Conservation (phyloP, 1,140 invertebrate genomes). For the Teleogryllus occipitalis region DNA sequence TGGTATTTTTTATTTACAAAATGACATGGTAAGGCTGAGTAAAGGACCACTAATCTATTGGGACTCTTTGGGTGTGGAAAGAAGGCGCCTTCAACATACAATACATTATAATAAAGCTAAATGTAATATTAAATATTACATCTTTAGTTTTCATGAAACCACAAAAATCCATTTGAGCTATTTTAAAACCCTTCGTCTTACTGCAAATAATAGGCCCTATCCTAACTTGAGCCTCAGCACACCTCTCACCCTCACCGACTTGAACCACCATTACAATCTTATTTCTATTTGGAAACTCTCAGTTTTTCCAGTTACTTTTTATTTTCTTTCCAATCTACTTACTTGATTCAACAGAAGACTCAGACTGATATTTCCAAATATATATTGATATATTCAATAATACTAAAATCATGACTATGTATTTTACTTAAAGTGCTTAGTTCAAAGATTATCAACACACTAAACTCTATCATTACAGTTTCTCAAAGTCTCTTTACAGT, state of each 20-base stretch:
- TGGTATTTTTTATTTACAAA: background rate
- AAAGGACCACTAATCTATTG: background rate
- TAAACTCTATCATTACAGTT: background rate
- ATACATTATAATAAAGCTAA: background rate
- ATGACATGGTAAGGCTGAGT: background rate
- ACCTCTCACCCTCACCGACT: background rate
- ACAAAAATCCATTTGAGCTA: background rate
- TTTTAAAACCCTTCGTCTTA: background rate
- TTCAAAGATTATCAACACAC: background rate
- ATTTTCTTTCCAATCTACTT: background rate
- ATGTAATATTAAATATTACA: constrained; percentile 6
- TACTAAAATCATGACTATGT: background rate
- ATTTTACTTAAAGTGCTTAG: background rate
- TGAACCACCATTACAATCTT: background rate
- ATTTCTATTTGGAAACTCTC: background rate
- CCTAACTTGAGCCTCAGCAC: background rate
- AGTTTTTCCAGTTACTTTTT: background rate
- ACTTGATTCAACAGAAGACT: background rate
- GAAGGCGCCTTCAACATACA: background rate
- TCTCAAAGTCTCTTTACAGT: background rate
- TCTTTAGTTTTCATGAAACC: background rate
- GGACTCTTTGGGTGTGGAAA: background rate
- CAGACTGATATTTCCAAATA: constrained; percentile 1
- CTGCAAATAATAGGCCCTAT: background rate
- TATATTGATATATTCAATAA: background rate